Conservation (phyloP, 2,888 invertebrate species). For the Ectemnius lituratus region DNA sequence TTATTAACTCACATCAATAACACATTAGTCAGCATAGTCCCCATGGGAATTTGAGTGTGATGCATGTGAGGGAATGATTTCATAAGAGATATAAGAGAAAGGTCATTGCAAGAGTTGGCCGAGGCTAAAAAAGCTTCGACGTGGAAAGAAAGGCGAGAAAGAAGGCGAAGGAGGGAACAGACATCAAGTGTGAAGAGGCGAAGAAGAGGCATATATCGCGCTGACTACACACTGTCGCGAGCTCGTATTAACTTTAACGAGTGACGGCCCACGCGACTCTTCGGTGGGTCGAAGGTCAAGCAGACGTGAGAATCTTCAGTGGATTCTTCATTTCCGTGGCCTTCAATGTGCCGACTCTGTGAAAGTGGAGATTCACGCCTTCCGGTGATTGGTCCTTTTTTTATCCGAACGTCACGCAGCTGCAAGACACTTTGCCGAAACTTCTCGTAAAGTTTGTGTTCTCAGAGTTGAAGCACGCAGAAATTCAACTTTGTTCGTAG, state of each 20-base stretch:
- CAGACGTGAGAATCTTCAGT: constrained; percentile 72
- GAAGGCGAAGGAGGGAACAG: constrained; percentile 7
- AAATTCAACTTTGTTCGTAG: no score
- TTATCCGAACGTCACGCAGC: not conserved
- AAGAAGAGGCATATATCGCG: constrained; percentile 23
- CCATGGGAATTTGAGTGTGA: no score
- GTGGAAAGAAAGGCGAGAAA: constrained; percentile 3
- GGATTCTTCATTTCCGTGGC: constrained; percentile 61
- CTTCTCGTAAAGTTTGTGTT: no score
- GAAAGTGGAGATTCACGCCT: constrained; percentile 51
- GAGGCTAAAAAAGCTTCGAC: not conserved
- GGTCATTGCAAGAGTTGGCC: not conserved
- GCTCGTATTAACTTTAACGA: constrained; percentile 72
- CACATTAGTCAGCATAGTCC: no score
- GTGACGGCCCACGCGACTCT: constrained; percentile 73
- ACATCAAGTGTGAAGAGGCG: not conserved
- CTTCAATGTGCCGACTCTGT: constrained; percentile 48
- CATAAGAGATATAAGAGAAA: not conserved
- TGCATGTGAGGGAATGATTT: not conserved
- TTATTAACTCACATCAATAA: no score
- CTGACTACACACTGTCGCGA: constrained; percentile 61
- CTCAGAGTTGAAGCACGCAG: no score
- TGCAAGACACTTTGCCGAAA: not conserved
- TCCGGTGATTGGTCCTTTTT: constrained; percentile 14
- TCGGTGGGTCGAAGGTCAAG: constrained; percentile 72